Conservation (phyloP, 2,888 invertebrate genomes). For the Poecilobothrus nobilitatus region DNA sequence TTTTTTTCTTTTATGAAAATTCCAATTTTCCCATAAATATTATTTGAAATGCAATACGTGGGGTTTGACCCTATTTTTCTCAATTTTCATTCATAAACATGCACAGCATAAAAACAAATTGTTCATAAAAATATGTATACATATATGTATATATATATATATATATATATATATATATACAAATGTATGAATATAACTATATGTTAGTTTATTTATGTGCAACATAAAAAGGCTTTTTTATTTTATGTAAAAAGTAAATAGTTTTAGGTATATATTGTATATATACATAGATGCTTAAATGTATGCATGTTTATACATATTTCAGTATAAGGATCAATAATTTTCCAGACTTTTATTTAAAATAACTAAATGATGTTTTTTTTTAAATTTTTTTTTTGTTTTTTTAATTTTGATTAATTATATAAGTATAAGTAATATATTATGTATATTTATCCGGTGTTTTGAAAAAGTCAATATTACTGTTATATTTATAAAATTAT, state of each 20-base stretch:
- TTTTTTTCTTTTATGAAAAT: background rate
- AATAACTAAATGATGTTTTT: too few species aligned
- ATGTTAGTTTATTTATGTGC: background rate
- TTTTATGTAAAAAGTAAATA: background rate
- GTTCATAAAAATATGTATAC: background rate
- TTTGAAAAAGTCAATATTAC: too few species aligned
- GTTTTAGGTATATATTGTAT: too few species aligned
- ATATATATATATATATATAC: background rate
- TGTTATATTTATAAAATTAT: too few species aligned
- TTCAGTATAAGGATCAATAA: background rate
- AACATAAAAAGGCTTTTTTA: background rate
- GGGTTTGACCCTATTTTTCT: background rate
- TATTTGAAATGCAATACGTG: background rate
- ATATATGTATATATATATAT: background rate
- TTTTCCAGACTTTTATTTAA: background rate
- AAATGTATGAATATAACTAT: background rate
- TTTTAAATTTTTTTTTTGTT: too few species aligned
- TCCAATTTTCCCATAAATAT: background rate
- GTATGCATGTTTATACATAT: background rate
- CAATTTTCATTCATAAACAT: constrained; percentile 4
- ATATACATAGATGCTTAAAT: too few species aligned
- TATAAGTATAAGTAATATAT: too few species aligned
- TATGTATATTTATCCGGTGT: too few species aligned
- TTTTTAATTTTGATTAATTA: too few species aligned
- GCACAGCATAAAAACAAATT: background rate